Conservation (phyloP, 2,888 invertebrate species). For the Phyllotreta striolata region DNA sequence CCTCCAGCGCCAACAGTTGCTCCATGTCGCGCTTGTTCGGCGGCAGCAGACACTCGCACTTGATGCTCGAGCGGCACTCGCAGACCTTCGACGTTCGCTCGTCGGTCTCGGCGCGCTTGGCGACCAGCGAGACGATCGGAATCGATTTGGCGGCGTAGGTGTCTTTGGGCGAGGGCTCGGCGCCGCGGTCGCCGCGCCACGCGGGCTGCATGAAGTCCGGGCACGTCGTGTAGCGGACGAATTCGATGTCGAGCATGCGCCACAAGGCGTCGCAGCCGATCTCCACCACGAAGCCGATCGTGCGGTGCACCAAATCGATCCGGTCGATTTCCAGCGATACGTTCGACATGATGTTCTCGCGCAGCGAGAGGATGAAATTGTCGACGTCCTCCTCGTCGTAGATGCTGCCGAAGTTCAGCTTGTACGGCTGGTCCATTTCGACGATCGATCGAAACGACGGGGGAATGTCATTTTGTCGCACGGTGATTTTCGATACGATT, state of each 20-base stretch:
- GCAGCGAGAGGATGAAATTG: conserved; percentile 25
- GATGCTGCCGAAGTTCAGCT: conserved; percentile 15
- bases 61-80: too few species aligned
- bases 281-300: conserved; percentile 24
- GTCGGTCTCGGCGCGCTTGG: too few species aligned
- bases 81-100: background rate
- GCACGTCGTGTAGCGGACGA: conserved; percentile 14
- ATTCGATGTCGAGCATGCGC: conserved; percentile 27
- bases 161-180: conserved; percentile 22
- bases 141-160: conserved; percentile 18
- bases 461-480: too few species aligned
- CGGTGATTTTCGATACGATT: too few species aligned
- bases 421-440: conserved; percentile 3
- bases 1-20: background rate
- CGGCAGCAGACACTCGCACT: conserved; percentile 3
- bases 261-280: conserved; percentile 29
- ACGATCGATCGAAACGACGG: background rate
- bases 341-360: conserved; percentile 26
- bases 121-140: conserved; percentile 11
- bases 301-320: conserved; percentile 14
- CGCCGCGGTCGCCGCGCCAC: conserved; percentile 21
- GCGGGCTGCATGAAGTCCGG: conserved; percentile 7
- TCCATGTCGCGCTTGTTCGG: background rate
- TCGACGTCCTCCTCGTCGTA: conserved; percentile 28
- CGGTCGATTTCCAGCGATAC: conserved; percentile 22